These are phyloP conservation scores for Drosophila aldrichi DNA, from an alignment of 2,888 invertebrate genomes.

Conservation along the genomic window DNA sequence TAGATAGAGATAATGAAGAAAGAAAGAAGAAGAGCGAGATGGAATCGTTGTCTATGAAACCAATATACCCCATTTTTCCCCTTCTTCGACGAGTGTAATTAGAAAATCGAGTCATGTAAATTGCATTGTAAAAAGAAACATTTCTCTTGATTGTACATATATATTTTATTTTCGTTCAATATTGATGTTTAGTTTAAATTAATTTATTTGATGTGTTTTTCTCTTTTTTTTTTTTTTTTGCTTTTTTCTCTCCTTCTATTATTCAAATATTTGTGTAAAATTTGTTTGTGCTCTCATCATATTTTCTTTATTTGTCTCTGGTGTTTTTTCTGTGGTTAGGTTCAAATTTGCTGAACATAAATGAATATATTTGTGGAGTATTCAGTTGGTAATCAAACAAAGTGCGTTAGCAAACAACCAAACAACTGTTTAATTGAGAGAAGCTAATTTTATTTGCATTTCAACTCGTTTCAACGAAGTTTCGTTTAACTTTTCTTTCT, in stretches of 20 bases:
- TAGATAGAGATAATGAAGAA: background rate
- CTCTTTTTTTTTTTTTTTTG: too few relatives aligned
- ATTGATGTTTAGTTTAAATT: background rate
- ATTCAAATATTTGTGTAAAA: conserved; percentile 3
- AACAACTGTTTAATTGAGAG: background rate
- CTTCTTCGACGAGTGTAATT: background rate
- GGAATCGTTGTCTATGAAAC: background rate
- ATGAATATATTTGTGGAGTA: conserved; percentile 8
- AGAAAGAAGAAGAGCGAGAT: background rate
- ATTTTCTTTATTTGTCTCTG: background rate
- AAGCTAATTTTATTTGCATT: background rate
- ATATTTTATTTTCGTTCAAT: background rate
- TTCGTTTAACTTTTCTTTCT: background rate
- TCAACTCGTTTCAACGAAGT: background rate
- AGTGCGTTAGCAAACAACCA: background rate
- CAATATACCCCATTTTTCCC: background rate
- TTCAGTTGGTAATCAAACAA: conserved; percentile 6
- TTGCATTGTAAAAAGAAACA: background rate
- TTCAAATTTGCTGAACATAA: conserved; percentile 1
- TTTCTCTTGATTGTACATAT: too few relatives aligned
- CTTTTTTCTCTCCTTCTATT: background rate
- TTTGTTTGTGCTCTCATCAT: background rate
- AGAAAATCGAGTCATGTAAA: background rate
- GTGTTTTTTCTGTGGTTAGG: background rate
- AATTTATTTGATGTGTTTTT: background rate